Percentiles rank a stretch among this genome's conserved stretches.
Evolutionary conservation across 53 echinoderm and acorn worm genomes (phyloP).

Genomic region (Stichopus horrens): DNA sequence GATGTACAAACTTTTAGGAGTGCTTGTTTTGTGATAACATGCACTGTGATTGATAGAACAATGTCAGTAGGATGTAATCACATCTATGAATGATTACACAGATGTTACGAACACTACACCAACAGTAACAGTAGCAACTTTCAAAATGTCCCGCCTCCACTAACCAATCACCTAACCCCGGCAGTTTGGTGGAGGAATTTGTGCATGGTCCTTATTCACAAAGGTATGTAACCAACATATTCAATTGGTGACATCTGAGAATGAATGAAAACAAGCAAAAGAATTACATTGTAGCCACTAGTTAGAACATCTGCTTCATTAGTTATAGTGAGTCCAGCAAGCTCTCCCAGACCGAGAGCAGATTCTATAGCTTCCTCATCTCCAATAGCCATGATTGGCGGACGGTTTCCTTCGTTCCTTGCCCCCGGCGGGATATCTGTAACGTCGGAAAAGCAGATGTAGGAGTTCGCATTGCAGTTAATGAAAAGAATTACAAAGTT

Average conservation of each 20-base stretch:
- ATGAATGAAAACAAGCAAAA: background rate
- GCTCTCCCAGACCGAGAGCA: conserved; percentile 84
- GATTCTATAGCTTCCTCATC: conserved; percentile 86
- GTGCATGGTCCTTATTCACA: too few species aligned
- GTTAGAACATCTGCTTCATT: conserved; percentile 92
- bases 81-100: too few species aligned
- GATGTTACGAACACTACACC: too few species aligned
- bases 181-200: too few species aligned
- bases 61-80: too few species aligned
- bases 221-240: background rate
- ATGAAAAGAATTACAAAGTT: too few species aligned
- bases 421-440: conserved; percentile 19
- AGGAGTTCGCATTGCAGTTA: too few species aligned
- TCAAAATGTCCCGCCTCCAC: too few species aligned
- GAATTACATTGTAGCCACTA: conserved; percentile 86
- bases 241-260: background rate
- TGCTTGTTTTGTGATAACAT: background rate
- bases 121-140: too few species aligned
- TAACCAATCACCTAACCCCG: too few species aligned
- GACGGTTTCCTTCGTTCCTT: conserved; percentile 44
- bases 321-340: conserved; percentile 89
- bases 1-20: background rate
- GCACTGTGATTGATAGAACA: too few species aligned
- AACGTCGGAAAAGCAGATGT: background rate
- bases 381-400: conserved; percentile 74